Evolutionary conservation across 2,888 invertebrate species (phyloP), one percentile per base, ranked within the genome.

Genomic region (Falcaria lacertinaria): DNA sequence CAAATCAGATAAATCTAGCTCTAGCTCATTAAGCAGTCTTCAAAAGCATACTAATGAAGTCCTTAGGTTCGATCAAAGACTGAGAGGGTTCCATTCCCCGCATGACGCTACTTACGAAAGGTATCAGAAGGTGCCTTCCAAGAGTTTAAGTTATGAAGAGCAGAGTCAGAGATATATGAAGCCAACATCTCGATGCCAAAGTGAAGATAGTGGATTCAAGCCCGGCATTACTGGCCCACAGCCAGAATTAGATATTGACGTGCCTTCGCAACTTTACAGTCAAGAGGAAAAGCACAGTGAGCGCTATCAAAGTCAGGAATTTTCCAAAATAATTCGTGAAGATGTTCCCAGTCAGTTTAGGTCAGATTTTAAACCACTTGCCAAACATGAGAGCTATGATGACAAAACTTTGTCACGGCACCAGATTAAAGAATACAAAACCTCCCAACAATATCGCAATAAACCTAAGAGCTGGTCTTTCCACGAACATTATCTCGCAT

Each of bases 251-350:
- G 90, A 91, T 33, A 92, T 92, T 44, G 91, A 89, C 52, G 85
- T 88, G 73, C 89, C 89, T 11, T 89, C 89, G 19, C 83, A 91
- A 39, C 75, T 92, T 6, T 92, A 92, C 57, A 90, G 91, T 36
- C 91, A 91, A 60, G 91, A 89, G 69, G 92, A 92, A 57, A 92
- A 92, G 60, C 84, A 92, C 34, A 91, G 91, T 15, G 91, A 91
- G 64, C 90, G 92, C 1, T 92, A 92, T 66, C 92, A 92, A 71
- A 92, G 92, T 52, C 92, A 92, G 74, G 92, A 92, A 54, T 92
- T 92, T 69, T 89, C 92, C 0, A 83, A 78, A 45, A 82, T 89
- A 15, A 75, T 89, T 43, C 76, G 82, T 13, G 89, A 89, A 43
- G 85, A 87, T 47, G 52, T 58, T 15, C 54, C 64, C 49, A 69